A percentile compares a stretch with the other conserved stretches of the same genome.
These are phyloP conservation scores for Hemibagrus guttatus DNA, from an alignment of 2,797 vertebrate genomes.

Conservation along the genomic window DNA sequence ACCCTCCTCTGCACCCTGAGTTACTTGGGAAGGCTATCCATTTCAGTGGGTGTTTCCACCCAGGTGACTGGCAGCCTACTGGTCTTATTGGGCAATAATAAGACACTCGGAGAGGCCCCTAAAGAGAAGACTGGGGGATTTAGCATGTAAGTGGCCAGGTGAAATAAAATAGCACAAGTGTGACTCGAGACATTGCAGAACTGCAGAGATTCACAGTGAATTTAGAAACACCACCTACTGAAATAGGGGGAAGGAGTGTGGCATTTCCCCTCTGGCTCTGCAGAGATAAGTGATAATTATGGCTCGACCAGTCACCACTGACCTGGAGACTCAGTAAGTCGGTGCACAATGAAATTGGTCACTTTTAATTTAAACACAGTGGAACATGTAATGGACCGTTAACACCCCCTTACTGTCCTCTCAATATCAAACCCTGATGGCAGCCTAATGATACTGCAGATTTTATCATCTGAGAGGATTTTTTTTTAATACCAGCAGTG, in stretches of 20 bases:
- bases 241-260: conserved; percentile 17
- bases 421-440: conserved; percentile 11
- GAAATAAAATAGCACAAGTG: conserved; percentile 19
- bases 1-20: conserved; percentile 9
- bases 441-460: conserved; percentile 12
- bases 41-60: conserved; percentile 45
- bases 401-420: not conserved
- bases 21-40: not conserved
- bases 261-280: conserved; percentile 34
- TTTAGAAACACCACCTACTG: conserved; percentile 35
- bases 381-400: conserved; percentile 12
- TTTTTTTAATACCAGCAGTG: not conserved
- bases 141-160: conserved; percentile 17
- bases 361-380: conserved; percentile 22
- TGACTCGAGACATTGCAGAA: conserved; percentile 10
- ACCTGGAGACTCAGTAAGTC: conserved; percentile 34
- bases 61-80: conserved; percentile 40
- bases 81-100: conserved; percentile 40
- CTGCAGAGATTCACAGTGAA: conserved; percentile 16
- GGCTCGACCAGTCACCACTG: not conserved
- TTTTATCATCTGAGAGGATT: not conserved
- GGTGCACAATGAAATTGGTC: conserved; percentile 27
- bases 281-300: conserved; percentile 34
- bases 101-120: conserved; percentile 40
- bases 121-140: conserved; percentile 29